These are phyloP conservation scores for Gymnogyps californianus DNA, from an alignment of 2,113 vertebrate species.

Conservation along the genomic window DNA sequence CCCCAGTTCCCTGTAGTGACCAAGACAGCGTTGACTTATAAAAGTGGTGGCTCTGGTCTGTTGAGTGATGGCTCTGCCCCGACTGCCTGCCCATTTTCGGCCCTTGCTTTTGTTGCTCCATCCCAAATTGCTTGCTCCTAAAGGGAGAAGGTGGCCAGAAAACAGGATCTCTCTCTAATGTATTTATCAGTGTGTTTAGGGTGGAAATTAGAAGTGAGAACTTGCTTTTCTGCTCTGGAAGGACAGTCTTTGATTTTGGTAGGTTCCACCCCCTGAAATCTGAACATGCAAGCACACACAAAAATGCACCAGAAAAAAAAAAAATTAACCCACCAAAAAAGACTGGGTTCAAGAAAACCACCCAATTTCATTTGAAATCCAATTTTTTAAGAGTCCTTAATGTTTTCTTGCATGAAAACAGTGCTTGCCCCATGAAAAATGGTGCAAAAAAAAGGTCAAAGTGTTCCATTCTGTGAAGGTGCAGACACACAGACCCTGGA, in stretches of 20 bases:
- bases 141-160: neutral
- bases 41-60: neutral
- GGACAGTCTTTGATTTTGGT: neutral
- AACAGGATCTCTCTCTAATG: neutral
- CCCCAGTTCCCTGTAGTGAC: neutral
- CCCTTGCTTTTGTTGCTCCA: neutral
- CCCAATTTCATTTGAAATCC: neutral
- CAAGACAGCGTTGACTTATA: neutral
- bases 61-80: neutral
- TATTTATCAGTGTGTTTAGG: neutral
- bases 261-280: neutral
- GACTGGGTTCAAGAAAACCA: neutral
- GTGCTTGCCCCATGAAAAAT: neutral
- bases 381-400: neutral
- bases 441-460: neutral
- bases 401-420: neutral
- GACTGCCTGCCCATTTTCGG: neutral
- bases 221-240: neutral
- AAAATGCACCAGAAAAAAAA: neutral
- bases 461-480: neutral
- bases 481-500: neutral
- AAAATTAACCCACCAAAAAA: neutral
- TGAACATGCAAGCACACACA: neutral
- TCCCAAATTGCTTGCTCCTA: neutral
- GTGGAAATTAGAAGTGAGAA: neutral